Conservation (phyloP, 1,140 invertebrate species). For the Drosophila teissieri region DNA sequence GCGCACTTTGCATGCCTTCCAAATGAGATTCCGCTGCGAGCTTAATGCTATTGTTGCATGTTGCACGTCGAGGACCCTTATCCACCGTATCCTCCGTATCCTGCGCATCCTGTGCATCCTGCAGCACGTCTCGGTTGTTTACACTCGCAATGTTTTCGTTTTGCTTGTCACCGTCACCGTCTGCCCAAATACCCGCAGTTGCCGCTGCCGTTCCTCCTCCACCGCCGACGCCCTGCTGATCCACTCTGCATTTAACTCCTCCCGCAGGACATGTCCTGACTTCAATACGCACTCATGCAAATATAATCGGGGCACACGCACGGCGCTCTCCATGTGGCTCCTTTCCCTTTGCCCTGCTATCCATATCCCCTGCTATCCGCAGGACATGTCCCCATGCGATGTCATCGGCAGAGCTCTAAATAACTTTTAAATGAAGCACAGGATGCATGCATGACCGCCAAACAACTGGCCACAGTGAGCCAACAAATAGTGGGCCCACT, state of each 20-base stretch:
- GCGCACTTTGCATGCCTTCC: conserved; percentile 31
- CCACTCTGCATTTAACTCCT: conserved; percentile 7
- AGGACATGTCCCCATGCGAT: conserved; percentile 29
- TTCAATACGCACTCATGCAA: conserved; percentile 74
- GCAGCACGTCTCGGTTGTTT: conserved; percentile 58
- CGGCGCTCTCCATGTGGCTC: conserved; percentile 3
- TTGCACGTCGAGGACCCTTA: conserved; percentile 43
- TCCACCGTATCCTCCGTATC: neutral
- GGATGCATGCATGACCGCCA: conserved; percentile 36
- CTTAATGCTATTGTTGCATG: conserved; percentile 69
- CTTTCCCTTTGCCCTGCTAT: neutral
- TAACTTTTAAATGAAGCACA: conserved; percentile 51
- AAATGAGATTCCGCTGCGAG: conserved; percentile 62
- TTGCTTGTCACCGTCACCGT: conserved; percentile 36
- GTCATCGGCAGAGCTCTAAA: conserved; percentile 39
- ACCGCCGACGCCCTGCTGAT: neutral
- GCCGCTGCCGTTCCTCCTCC: neutral
- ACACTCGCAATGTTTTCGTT: conserved; percentile 60
- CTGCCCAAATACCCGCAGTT: conserved; percentile 25
- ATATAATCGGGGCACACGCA: conserved; percentile 64
- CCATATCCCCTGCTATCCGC: conserved; percentile 8
- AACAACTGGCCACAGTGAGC: conserved; percentile 30
- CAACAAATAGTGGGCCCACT: conserved; percentile 18
- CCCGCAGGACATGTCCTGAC: conserved; percentile 39
- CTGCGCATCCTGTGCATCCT: conserved; percentile 10